Percentiles rank a stretch among this genome's conserved stretches.
These are phyloP conservation scores for Holothuria scabra DNA, from an alignment of 53 echinoderm and acorn worm species.

Conservation along the genomic window DNA sequence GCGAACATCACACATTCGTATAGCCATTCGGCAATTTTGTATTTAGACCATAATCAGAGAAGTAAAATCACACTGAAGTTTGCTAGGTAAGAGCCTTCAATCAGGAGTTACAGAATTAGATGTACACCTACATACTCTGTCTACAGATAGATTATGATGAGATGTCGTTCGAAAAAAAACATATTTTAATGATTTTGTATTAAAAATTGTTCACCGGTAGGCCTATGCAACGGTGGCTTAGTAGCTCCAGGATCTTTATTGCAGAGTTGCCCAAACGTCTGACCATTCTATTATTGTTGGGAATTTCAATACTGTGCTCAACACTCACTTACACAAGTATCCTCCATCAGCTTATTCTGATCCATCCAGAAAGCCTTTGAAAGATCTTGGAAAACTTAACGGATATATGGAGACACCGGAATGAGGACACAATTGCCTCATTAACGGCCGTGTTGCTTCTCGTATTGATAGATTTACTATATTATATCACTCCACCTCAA, in stretches of 20 bases:
- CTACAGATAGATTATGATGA: too few species aligned
- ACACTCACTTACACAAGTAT: not conserved
- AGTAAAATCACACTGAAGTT: too few species aligned
- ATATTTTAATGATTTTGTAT: too few species aligned
- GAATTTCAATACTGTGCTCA: constrained; percentile 7
- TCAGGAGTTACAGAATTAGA: too few species aligned
- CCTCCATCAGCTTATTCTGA: not conserved
- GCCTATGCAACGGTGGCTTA: too few species aligned
- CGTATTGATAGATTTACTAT: constrained; percentile 14
- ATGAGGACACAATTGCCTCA: not conserved
- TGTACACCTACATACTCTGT: too few species aligned
- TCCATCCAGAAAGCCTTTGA: constrained; percentile 2
- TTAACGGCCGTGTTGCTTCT: not conserved
- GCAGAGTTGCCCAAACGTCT: not conserved
- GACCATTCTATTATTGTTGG: not conserved
- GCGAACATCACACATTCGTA: too few species aligned
- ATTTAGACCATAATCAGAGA: too few species aligned
- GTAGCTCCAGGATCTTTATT: not conserved
- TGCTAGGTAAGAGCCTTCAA: too few species aligned
- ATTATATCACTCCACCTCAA: not conserved
- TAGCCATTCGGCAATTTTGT: too few species aligned
- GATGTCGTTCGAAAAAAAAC: too few species aligned
- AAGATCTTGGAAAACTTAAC: not conserved
- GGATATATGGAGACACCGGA: not conserved
- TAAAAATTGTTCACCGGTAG: too few species aligned